A percentile compares a stretch with the other conserved stretches of the same genome.
Conservation (phyloP, 1,140 invertebrate genomes). For the Brevipalpus yothersi region DNA sequence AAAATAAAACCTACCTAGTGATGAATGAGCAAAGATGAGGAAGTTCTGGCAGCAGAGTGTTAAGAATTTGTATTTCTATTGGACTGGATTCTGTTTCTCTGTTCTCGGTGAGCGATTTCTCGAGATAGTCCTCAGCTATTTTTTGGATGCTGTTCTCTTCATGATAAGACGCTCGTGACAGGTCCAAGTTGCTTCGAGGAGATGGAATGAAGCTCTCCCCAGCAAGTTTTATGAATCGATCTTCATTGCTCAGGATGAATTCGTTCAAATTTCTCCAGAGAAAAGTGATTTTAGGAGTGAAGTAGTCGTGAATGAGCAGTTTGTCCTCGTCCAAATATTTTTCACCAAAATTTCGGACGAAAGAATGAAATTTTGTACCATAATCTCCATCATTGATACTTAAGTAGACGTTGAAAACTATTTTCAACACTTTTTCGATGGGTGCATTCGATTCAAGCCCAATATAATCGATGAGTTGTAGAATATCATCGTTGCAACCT, state of each 20-base stretch:
- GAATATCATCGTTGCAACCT: background rate
- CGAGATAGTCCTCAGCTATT: background rate
- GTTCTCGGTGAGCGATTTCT: background rate
- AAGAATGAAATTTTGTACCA: background rate
- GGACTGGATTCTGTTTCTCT: background rate
- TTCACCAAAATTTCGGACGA: background rate
- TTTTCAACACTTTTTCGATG: background rate
- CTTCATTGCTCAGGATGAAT: background rate
- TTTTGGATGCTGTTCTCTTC: background rate
- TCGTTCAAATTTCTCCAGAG: background rate
- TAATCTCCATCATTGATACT: background rate
- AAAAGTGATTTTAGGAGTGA: background rate
- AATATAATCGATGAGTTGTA: background rate
- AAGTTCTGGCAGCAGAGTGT: conserved; percentile 1
- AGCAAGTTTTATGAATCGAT: background rate
- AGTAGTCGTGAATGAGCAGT: background rate
- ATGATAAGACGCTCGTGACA: background rate
- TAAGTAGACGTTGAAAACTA: background rate
- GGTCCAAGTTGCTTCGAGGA: background rate
- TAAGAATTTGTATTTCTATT: background rate
- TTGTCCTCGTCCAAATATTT: background rate
- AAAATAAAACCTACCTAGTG: background rate
- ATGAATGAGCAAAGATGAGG: conserved; percentile 1
- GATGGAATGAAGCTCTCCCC: background rate
- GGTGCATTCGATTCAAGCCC: background rate